Percentiles rank a stretch among this genome's conserved stretches.
Conservation (phyloP, 2,797 vertebrate species). For the Botia almorhae region DNA sequence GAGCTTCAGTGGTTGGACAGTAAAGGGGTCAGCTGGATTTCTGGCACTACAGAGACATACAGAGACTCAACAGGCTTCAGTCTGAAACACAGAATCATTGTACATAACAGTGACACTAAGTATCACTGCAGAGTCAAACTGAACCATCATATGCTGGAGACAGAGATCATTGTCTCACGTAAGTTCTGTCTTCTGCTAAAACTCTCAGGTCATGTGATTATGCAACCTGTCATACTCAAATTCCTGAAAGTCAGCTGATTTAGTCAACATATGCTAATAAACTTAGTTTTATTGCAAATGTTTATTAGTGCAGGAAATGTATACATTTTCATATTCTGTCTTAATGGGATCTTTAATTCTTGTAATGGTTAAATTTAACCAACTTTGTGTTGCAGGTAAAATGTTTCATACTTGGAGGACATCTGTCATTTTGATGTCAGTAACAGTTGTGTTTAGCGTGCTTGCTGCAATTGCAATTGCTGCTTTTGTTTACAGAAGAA, state of each 20-base stretch:
- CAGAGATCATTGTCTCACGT: slow-evolving; percentile 21
- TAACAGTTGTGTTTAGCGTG: slow-evolving; percentile 2
- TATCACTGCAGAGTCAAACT: slow-evolving; percentile 41
- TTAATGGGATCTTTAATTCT: background rate
- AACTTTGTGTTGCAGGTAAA: slow-evolving; percentile 19
- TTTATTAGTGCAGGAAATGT: too few species aligned
- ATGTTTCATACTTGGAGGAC: slow-evolving; percentile 29
- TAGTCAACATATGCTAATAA: background rate
- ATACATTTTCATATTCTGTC: background rate
- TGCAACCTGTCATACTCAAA: background rate
- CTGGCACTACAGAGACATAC: background rate
- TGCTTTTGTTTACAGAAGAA: slow-evolving; percentile 26
- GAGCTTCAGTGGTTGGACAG: background rate
- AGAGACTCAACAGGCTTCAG: background rate
- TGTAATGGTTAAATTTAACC: background rate
- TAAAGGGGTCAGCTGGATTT: background rate
- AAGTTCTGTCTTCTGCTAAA: background rate
- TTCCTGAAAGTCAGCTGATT: background rate
- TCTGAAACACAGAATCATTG: background rate
- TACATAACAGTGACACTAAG: background rate
- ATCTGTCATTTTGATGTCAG: slow-evolving; percentile 22
- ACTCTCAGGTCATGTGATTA: background rate
- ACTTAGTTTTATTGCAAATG: background rate
- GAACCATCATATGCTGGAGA: slow-evolving; percentile 20
- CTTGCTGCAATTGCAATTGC: slow-evolving; percentile 1